Percentiles rank a stretch among this genome's conserved stretches.
Conservation (phyloP, 2,888 invertebrate species). For the Synanthedon formicaeformis region DNA sequence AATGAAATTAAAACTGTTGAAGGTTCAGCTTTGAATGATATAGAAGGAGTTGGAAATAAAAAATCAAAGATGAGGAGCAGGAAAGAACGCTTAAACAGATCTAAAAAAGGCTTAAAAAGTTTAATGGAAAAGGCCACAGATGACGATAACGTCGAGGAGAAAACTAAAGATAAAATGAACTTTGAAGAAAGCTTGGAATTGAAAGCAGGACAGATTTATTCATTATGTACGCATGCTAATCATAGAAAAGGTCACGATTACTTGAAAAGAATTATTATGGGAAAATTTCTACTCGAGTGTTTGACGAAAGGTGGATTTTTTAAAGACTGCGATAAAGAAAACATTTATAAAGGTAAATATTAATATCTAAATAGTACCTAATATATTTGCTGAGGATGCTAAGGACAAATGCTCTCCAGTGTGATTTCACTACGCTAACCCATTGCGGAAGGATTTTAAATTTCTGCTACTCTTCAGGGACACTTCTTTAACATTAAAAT, state of each 20-base stretch:
- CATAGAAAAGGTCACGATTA: constrained; percentile 76
- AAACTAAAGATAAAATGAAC: constrained; percentile 33
- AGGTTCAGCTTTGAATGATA: constrained; percentile 39
- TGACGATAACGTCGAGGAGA: constrained; percentile 31
- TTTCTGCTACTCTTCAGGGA: too few relatives aligned
- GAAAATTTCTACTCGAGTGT: constrained; percentile 78
- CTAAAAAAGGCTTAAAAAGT: constrained; percentile 40
- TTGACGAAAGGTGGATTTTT: constrained; percentile 78
- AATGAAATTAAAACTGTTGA: constrained; percentile 39
- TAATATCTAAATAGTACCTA: background rate
- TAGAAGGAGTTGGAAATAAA: constrained; percentile 41
- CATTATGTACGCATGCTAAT: constrained; percentile 75
- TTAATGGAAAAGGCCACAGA: constrained; percentile 25
- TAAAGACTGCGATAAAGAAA: constrained; percentile 32
- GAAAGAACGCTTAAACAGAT: constrained; percentile 50
- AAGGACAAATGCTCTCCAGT: too few relatives aligned
- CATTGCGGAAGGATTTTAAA: too few relatives aligned
- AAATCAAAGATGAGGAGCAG: constrained; percentile 53
- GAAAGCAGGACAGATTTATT: constrained; percentile 65
- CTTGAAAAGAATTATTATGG: constrained; percentile 81
- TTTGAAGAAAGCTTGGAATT: constrained; percentile 44
- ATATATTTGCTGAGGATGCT: too few relatives aligned
- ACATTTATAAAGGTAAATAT: constrained; percentile 29
- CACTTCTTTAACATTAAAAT: too few relatives aligned
- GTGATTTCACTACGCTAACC: too few relatives aligned